phyloP scores from a whole-genome alignment of 2,888 invertebrate genomes.

The Therioaphis trifolii region DNA sequence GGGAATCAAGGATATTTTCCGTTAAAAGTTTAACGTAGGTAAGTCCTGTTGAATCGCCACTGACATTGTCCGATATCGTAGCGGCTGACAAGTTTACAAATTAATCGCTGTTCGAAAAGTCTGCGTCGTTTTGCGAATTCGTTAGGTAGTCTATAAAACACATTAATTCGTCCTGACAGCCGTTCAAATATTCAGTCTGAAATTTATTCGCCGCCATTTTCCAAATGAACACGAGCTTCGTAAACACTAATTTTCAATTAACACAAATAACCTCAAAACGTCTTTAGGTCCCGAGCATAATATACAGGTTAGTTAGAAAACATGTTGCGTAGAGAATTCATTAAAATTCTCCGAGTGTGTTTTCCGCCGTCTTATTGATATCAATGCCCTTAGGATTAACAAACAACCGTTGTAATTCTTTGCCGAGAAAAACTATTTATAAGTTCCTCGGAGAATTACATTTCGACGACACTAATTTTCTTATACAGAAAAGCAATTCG shows the following conservation, averaged over 20 bases:
- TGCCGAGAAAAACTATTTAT: constrained; percentile 18
- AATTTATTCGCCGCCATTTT: no score
- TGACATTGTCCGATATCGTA: no score
- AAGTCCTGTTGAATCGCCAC: no score
- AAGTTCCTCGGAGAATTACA: neutral
- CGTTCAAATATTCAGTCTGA: no score
- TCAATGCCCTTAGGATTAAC: constrained; percentile 30
- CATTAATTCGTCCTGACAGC: no score
- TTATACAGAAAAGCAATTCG: neutral
- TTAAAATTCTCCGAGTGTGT: constrained; percentile 42
- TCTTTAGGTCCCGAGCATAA: neutral
- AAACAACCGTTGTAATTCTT: neutral
- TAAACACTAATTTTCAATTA: constrained; percentile 10
- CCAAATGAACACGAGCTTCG: no score
- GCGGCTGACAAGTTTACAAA: no score
- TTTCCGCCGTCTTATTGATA: constrained; percentile 35
- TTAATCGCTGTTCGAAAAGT: no score
- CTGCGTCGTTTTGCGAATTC: no score
- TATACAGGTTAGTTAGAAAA: constrained; percentile 42
- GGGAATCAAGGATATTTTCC: no score
- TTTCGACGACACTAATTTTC: constrained; percentile 38
- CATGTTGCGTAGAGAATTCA: constrained; percentile 43
- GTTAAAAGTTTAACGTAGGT: no score
- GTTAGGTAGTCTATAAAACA: no score
- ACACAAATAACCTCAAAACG: constrained; percentile 4